Conservation (phyloP, 2,113 vertebrate species). For the Mesocricetus auratus region DNA sequence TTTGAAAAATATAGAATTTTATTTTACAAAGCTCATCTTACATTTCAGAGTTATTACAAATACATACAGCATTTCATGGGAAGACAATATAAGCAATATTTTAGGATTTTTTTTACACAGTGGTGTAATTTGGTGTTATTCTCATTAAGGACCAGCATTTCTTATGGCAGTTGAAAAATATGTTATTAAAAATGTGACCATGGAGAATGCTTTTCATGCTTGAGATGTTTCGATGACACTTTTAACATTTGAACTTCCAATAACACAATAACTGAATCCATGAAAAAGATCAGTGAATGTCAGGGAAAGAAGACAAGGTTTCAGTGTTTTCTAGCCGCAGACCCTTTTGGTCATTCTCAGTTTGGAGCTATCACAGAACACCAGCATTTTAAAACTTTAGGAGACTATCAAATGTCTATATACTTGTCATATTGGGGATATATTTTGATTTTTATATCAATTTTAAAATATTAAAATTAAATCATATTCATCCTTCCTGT, state of each 20-base stretch:
- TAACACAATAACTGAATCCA: conserved; percentile 6
- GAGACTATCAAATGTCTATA: neutral
- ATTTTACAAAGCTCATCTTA: neutral
- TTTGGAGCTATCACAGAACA: neutral
- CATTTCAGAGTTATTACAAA: conserved; percentile 3
- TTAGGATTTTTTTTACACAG: conserved; percentile 9
- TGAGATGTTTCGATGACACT: conserved; percentile 3
- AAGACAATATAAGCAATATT: conserved; percentile 5
- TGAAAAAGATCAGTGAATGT: neutral
- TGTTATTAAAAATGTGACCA: neutral
- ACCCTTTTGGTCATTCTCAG: neutral
- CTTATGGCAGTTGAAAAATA: neutral
- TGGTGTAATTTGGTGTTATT: neutral
- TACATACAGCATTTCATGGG: neutral
- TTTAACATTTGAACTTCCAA: conserved; percentile 25
- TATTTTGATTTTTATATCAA: neutral
- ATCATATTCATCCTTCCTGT: neutral
- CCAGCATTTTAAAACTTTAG: neutral
- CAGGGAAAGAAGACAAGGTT: neutral
- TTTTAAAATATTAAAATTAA: neutral
- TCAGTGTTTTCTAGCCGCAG: neutral
- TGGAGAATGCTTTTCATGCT: neutral
- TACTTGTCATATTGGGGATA: neutral
- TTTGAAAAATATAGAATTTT: conserved; percentile 36
- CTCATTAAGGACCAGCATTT: neutral